phyloP scores from a whole-genome alignment of 2,113 vertebrate species.

The Trochalopteron elliotii region DNA sequence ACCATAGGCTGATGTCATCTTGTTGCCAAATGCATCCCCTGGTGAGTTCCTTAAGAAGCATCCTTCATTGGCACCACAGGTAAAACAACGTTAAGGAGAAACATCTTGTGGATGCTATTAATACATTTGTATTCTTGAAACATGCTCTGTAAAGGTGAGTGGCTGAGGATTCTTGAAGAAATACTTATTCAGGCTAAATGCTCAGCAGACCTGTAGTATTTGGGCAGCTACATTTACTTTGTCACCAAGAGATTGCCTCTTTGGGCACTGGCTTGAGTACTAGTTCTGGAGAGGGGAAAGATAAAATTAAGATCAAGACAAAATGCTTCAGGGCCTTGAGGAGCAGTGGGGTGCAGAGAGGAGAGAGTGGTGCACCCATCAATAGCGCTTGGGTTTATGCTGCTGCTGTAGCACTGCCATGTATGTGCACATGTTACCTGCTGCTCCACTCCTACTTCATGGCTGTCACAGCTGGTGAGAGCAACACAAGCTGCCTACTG shows the following conservation, averaged over 20 bases:
- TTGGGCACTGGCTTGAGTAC: not conserved
- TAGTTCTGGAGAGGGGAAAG: not conserved
- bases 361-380: not conserved
- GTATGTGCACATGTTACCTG: rapidly evolving
- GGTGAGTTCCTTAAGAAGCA: not conserved
- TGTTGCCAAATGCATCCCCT: not conserved
- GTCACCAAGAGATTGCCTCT: not conserved
- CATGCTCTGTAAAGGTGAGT: not conserved
- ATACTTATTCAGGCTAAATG: not conserved
- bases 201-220: not conserved
- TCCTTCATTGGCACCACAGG: not conserved
- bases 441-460: not conserved
- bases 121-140: not conserved
- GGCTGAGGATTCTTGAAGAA: not conserved
- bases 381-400: not conserved
- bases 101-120: not conserved
- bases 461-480: slow-evolving; percentile 46
- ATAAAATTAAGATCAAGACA: not conserved
- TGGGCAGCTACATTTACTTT: not conserved
- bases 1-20: not conserved
- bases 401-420: rapidly evolving
- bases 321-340: not conserved
- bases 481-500: not conserved
- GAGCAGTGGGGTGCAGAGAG: rapidly evolving
- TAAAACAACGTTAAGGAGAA: not conserved